phyloP scores from a whole-genome alignment of 2,113 vertebrate genomes.

The Datnioides undecimradiatus region DNA sequence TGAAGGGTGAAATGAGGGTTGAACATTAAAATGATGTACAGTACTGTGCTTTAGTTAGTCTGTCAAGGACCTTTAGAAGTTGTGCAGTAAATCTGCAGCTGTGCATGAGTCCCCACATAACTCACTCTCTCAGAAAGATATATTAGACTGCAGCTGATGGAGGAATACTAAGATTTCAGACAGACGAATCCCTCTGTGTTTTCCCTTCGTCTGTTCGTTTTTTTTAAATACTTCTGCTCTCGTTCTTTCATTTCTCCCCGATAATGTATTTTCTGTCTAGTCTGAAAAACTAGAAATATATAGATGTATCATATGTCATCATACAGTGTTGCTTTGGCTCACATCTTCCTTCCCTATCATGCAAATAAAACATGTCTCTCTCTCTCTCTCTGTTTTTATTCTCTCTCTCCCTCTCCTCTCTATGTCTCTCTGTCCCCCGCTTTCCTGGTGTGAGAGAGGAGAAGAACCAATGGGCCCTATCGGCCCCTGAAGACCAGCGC shows the following conservation, averaged over 20 bases:
- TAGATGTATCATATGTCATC: neutral
- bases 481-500: constrained; percentile 70
- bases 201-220: neutral
- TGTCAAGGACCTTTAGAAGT: constrained; percentile 2
- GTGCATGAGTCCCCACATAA: neutral
- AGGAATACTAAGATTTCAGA: constrained; percentile 18
- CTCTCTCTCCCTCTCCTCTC: neutral
- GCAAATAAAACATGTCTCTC: constrained; percentile 16
- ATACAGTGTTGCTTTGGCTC: constrained; percentile 2
- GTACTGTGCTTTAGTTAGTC: neutral
- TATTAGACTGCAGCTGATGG: neutral
- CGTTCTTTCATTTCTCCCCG: neutral
- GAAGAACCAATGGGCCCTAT: constrained; percentile 74
- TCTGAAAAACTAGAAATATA: neutral
- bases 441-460: constrained; percentile 47
- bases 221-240: neutral
- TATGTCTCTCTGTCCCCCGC: neutral
- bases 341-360: constrained; percentile 6
- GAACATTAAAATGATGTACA: neutral
- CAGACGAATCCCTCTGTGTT: neutral
- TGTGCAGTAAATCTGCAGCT: constrained; percentile 23
- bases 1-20: neutral
- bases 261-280: neutral
- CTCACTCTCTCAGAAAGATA: neutral
- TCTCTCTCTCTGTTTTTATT: neutral